Evolutionary conservation across 2,113 vertebrate species (phyloP).

Genomic region (Lepidothrix coronata): DNA sequence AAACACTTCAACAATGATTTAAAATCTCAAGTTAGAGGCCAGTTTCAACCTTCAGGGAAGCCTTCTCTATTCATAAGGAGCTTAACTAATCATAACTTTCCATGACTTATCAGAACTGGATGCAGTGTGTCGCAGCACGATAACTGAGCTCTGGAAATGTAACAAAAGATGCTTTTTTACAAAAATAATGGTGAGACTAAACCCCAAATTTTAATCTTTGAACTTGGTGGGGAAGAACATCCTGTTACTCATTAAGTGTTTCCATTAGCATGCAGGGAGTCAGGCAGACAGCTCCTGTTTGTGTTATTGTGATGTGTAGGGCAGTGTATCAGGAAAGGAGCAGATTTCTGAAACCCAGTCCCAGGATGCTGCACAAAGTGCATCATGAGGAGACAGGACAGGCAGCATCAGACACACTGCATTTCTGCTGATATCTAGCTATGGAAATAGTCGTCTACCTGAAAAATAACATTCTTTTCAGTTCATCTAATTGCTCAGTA

Average conservation of each 20-base stretch:
- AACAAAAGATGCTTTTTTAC: slow-evolving; percentile 65
- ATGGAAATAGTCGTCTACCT: not conserved
- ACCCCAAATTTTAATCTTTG: slow-evolving; percentile 73
- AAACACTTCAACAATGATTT: slow-evolving; percentile 56
- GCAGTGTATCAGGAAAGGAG: slow-evolving; percentile 47
- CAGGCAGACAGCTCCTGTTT: slow-evolving; percentile 51
- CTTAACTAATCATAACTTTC: slow-evolving; percentile 64
- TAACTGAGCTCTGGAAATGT: slow-evolving; percentile 58
- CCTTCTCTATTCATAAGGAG: slow-evolving; percentile 45
- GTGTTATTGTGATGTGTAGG: slow-evolving; percentile 25
- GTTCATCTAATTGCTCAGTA: not conserved
- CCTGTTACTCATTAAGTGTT: slow-evolving; percentile 67
- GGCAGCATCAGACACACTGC: not conserved
- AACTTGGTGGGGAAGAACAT: slow-evolving; percentile 48
- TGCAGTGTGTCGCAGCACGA: slow-evolving; percentile 53
- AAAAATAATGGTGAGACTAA: slow-evolving; percentile 67
- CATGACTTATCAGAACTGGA: slow-evolving; percentile 63
- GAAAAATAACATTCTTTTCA: not conserved
- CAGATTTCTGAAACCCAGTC: slow-evolving; percentile 38
- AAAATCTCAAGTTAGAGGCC: slow-evolving; percentile 51
- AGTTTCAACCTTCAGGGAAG: slow-evolving; percentile 44
- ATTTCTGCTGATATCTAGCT: not conserved
- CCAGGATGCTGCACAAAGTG: not conserved
- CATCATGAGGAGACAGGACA: slow-evolving; percentile 33
- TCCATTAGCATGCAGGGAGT: slow-evolving; percentile 36